Conservation (phyloP, 2,888 invertebrate genomes). For the Parapristionchus giblindavisi region DNA sequence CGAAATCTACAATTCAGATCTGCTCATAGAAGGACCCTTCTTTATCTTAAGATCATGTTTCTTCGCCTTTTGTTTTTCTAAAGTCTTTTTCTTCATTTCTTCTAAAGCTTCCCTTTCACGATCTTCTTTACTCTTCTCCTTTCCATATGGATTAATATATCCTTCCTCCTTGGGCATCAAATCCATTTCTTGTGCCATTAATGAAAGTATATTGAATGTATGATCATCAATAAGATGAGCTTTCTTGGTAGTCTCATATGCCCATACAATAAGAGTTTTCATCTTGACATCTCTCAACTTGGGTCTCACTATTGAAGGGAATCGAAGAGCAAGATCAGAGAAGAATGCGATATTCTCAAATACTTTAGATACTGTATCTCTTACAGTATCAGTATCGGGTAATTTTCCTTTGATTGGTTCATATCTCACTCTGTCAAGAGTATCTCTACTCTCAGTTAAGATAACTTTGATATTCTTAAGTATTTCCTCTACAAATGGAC, state of each 20-base stretch:
- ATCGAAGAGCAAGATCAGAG: constrained; percentile 37
- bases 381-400: constrained; percentile 21
- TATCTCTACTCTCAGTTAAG: constrained; percentile 29
- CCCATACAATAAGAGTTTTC: constrained; percentile 32
- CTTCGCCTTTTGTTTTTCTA: constrained; percentile 29
- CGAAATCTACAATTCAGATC: constrained; percentile 33
- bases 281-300: constrained; percentile 36
- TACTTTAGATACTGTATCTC: constrained; percentile 33
- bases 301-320: constrained; percentile 28
- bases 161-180: constrained; percentile 29
- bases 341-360: constrained; percentile 37
- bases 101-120: constrained; percentile 31
- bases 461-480: constrained; percentile 27
- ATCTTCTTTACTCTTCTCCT: constrained; percentile 36
- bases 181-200: constrained; percentile 31
- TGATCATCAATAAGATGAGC: constrained; percentile 19
- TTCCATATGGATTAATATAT: constrained; percentile 35
- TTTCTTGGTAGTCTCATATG: constrained; percentile 12
- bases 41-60: constrained; percentile 36
- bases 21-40: constrained; percentile 29
- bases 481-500: constrained; percentile 38
- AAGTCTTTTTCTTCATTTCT: constrained; percentile 24
- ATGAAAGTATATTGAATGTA: constrained; percentile 16
- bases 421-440: constrained; percentile 24
- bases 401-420: constrained; percentile 4